Base-by-base conservation (phyloP, 1,140 invertebrate genomes). In the Eriosoma lanigerum region DNA sequence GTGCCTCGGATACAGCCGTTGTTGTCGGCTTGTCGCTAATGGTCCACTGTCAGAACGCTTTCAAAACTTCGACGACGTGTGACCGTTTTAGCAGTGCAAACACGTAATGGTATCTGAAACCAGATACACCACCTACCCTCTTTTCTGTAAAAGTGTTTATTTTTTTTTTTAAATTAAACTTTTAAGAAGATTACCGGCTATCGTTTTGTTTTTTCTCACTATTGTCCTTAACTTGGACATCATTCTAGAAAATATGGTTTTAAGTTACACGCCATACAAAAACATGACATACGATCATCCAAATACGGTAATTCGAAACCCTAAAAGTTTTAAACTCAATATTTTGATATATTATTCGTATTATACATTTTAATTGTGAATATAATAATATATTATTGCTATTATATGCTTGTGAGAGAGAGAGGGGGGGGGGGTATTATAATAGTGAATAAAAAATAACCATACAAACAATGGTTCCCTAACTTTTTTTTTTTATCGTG, bases 41-140 rank as follows among this genome's bases (percentile, higher is more conserved):
- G 75, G 75, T 38, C 56, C 38, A 10, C 75, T 62, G 75, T 78
- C 75, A 78, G 48, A 72, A 72, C 68, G 68, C 68, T 72, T 72
- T 72, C 68, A 29, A 72, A 78, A 78, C 75, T 78, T 78, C 52
- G 72, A 58, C 52, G 72, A 76, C 72, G 72, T 76, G 56, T 62
- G 56, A 46, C 75, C 75, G 21, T 78, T 78, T 78, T 78, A 78
- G 24, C 54, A 78, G 75, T 78, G 38, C 56, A 62, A 62, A 78
- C 75, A 78, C 75, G 75, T 78, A 78, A 60, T 26, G 38, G 75
- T 15, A 58, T 38, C 38, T 56, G 75, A 78, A 60, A 60, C 56
- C 75, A 19, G 54, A 76, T 58, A 58, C n/a, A 32, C 38, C 15
- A 46, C 75, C 54, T 1, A 26, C 19, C 56, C 73, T 10, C n/a